Evolutionary conservation across 2,797 vertebrate genomes (phyloP).

Genomic region (Tympanoctomys barrerae): DNA sequence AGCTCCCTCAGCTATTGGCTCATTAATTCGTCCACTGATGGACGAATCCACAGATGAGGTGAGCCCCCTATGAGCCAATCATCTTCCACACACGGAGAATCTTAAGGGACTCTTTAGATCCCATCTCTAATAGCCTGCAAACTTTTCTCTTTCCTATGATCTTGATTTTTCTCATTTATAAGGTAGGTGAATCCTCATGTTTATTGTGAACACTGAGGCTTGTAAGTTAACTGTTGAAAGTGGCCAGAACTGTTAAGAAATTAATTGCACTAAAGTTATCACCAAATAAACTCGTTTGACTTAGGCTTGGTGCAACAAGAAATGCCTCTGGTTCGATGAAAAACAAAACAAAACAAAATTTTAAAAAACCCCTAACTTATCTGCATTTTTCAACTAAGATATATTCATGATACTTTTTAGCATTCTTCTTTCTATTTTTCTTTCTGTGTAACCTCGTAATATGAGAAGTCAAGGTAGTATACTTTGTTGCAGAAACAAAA

Average conservation of each 20-base stretch:
- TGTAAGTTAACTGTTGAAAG: slow-evolving; percentile 7
- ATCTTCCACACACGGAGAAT: not conserved
- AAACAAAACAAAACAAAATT: not conserved
- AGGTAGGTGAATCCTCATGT: not conserved
- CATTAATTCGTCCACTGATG: not conserved
- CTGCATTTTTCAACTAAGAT: slow-evolving; percentile 9
- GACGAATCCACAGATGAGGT: not conserved
- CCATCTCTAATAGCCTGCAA: not conserved
- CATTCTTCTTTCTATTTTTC: slow-evolving; percentile 19
- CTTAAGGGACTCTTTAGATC: not conserved
- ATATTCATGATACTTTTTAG: not conserved
- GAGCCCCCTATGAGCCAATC: not conserved
- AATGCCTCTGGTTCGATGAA: not conserved
- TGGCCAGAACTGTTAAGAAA: not conserved
- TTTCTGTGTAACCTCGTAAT: not conserved
- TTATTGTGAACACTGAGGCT: slow-evolving; percentile 3
- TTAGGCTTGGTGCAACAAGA: not conserved
- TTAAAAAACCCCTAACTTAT: not conserved
- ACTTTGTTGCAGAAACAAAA: not conserved
- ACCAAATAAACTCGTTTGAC: not conserved
- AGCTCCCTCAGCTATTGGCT: not conserved
- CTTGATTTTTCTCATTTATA: slow-evolving; percentile 22
- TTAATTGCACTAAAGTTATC: not conserved
- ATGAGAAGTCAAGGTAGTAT: not conserved
- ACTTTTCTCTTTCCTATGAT: not conserved